Evolutionary conservation across 2,113 vertebrate genomes (phyloP).

Genomic region (Chamaea fasciata): DNA sequence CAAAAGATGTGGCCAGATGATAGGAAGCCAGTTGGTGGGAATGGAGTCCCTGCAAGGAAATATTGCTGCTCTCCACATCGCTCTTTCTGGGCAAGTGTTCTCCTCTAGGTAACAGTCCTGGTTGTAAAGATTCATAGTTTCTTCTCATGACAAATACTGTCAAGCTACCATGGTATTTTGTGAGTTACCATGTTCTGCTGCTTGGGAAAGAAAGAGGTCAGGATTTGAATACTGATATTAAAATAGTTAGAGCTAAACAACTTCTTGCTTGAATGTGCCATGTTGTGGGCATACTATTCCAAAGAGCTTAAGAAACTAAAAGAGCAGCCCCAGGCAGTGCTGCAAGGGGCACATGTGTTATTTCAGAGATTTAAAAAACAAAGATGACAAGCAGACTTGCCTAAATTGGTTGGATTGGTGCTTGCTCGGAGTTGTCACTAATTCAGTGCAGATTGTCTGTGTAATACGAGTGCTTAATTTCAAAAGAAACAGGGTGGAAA

Average conservation of each 20-base stretch:
- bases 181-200: background rate
- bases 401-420: background rate
- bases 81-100: background rate
- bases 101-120: background rate
- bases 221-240: background rate
- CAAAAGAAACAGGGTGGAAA: conserved; percentile 22
- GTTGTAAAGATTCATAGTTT: background rate
- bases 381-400: conserved; percentile 4
- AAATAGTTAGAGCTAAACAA: background rate
- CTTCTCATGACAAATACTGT: background rate
- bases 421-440: background rate
- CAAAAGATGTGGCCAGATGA: background rate
- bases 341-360: background rate
- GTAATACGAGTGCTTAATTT: conserved; percentile 6
- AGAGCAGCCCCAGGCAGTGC: background rate
- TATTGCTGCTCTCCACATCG: background rate
- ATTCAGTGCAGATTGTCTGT: background rate
- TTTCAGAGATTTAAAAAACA: background rate
- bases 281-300: background rate
- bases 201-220: background rate
- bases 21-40: background rate
- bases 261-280: background rate
- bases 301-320: background rate
- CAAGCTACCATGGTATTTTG: background rate
- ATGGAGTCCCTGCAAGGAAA: background rate